Evolutionary conservation across 2,797 vertebrate species (phyloP).

Genomic region (Okamejei kenojei): DNA sequence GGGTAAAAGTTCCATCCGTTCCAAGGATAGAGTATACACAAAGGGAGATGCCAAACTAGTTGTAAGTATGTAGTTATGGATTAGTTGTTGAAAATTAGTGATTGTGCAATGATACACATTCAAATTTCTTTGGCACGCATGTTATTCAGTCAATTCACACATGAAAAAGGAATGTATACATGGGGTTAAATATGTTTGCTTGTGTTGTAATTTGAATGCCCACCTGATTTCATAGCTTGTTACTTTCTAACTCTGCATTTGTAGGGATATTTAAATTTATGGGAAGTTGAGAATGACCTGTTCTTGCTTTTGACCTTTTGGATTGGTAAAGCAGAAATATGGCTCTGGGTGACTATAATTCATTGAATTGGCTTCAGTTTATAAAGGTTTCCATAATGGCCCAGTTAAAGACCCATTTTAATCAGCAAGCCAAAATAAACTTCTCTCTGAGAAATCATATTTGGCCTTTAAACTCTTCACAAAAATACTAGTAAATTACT

Average conservation of each 20-base stretch:
- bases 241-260: not conserved
- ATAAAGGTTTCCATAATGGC: not conserved
- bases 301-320: not conserved
- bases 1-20: not conserved
- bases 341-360: not conserved
- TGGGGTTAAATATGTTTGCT: not conserved
- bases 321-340: not conserved
- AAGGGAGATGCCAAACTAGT: not conserved
- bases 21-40: not conserved
- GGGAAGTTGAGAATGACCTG: not conserved
- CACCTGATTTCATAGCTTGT: not conserved
- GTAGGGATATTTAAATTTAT: not conserved
- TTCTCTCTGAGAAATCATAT: not conserved
- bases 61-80: not conserved
- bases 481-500: not conserved
- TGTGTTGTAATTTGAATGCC: not conserved
- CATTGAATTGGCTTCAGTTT: not conserved
- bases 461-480: not conserved
- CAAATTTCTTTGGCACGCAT: not conserved
- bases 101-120: too few species aligned
- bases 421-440: not conserved
- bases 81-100: not conserved
- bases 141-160: not conserved
- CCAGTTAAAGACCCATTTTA: not conserved
- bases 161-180: not conserved